These are phyloP conservation scores for Crotalus viridis DNA, from an alignment of 2,113 vertebrate species.

Conservation along the genomic window DNA sequence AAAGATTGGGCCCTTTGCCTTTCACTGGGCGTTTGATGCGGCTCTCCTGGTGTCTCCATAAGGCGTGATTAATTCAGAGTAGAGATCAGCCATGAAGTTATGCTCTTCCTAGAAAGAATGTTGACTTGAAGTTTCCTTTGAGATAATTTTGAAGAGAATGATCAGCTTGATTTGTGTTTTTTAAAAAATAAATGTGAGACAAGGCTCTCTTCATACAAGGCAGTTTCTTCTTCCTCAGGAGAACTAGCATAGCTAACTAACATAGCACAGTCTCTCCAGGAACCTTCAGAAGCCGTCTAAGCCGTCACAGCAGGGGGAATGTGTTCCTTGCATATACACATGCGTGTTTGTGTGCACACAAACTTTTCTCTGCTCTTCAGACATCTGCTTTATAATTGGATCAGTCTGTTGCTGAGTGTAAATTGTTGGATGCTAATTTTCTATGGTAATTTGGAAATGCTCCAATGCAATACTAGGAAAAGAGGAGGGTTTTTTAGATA, in stretches of 20 bases:
- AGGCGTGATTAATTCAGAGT: not conserved
- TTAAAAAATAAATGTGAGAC: constrained; percentile 34
- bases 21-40: not conserved
- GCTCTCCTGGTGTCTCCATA: fast-evolving
- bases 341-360: not conserved
- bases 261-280: not conserved
- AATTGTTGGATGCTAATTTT: not conserved
- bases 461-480: not conserved
- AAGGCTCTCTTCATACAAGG: constrained; percentile 26
- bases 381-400: not conserved
- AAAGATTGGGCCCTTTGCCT: not conserved
- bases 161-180: constrained; percentile 22
- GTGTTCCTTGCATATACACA: not conserved
- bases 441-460: not conserved
- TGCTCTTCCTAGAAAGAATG: not conserved
- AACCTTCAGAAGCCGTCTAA: constrained; percentile 17
- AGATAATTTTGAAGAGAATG: constrained; percentile 29
- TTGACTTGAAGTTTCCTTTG: constrained; percentile 21
- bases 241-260: constrained; percentile 9
- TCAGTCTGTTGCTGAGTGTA: not conserved
- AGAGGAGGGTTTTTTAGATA: not conserved
- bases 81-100: not conserved
- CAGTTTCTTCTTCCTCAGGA: constrained; percentile 5
- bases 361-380: not conserved
- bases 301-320: constrained; percentile 10